Evolutionary conservation across 2,797 vertebrate species (phyloP), one percentile per base, ranked within the genome.

Genomic region (Gouania willdenowi): DNA sequence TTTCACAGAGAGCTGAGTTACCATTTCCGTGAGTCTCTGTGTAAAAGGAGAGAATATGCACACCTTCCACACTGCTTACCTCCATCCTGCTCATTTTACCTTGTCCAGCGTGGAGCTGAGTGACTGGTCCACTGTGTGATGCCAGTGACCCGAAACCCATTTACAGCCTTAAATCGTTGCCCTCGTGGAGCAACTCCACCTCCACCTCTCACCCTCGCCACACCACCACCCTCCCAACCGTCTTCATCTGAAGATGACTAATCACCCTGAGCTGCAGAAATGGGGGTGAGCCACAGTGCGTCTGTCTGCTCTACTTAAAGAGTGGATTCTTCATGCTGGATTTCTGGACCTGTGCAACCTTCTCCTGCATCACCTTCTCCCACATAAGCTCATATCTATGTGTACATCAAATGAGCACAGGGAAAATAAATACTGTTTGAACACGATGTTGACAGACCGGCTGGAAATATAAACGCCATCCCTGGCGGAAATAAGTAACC

Each of bases 61-160:
- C 44, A 25, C 26, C 22, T 22, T 34, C 27, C 25, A 24, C 48
- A 26, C 33, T 3, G 20, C 41, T 48, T 47, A 47, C 47, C 66
- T 77, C 44, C 34, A 37, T 37, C 50, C 26, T 7, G 1, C 10
- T 49, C 36, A 47, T 26, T 49, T 35, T 29, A 42, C 24, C 25
- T 44, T 46, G 58, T 72, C 60, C 58, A 43, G 65, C 52, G 27
- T 36, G 57, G 68, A 56, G 58, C 64, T 56, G 45, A 77, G 69
- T 81, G 81, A 87, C 84, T 87, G 72, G 74, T 59, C 58, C 71
- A 75, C 84, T 87, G 83, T 87, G 75, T 42, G 30, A 77, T 75
- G 50, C 66, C 75, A 60, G 18, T 87, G 83, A 89, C 82, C 83
- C 76, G 30, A 63, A 80, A 78, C 84, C 76, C 66, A 43, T 77